These are phyloP conservation scores for Perca flavescens DNA, from an alignment of 2,113 vertebrate genomes.

Conservation along the genomic window DNA sequence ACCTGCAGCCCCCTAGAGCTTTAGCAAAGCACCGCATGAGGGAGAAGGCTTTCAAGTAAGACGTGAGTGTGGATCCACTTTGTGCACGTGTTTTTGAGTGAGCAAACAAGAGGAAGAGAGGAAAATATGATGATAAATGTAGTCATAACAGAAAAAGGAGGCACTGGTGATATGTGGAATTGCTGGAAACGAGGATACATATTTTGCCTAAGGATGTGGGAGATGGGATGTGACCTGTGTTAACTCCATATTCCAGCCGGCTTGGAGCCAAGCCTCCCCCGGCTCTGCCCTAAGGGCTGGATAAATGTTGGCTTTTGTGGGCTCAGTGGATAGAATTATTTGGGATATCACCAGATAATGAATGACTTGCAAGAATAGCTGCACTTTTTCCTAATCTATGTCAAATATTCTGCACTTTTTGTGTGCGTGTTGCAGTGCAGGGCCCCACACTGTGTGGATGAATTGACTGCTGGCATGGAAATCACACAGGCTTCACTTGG, in stretches of 20 bases:
- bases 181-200: slow-evolving; percentile 46
- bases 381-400: slow-evolving; percentile 55
- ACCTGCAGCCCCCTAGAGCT: slow-evolving; percentile 71
- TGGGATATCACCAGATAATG: slow-evolving; percentile 61
- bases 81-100: slow-evolving; percentile 24
- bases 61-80: slow-evolving; percentile 49
- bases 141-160: slow-evolving; percentile 23
- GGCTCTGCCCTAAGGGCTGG: slow-evolving; percentile 62
- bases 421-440: slow-evolving; percentile 19
- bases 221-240: slow-evolving; percentile 67
- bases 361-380: slow-evolving; percentile 60
- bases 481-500: slow-evolving; percentile 58
- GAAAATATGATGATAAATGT: slow-evolving; percentile 30
- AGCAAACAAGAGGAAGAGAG: slow-evolving; percentile 5
- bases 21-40: slow-evolving; percentile 56
- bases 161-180: slow-evolving; percentile 23
- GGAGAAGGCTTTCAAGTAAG: slow-evolving; percentile 61
- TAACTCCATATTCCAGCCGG: slow-evolving; percentile 52
- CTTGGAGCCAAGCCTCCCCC: slow-evolving; percentile 52
- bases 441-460: slow-evolving; percentile 19
- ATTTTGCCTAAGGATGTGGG: slow-evolving; percentile 58
- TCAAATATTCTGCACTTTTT: slow-evolving; percentile 44
- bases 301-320: slow-evolving; percentile 75
- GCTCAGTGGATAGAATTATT: slow-evolving; percentile 66
- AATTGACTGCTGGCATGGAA: slow-evolving; percentile 56